Evolutionary conservation across 2,888 invertebrate species (phyloP).

Genomic region (Celastrina argiolus): DNA sequence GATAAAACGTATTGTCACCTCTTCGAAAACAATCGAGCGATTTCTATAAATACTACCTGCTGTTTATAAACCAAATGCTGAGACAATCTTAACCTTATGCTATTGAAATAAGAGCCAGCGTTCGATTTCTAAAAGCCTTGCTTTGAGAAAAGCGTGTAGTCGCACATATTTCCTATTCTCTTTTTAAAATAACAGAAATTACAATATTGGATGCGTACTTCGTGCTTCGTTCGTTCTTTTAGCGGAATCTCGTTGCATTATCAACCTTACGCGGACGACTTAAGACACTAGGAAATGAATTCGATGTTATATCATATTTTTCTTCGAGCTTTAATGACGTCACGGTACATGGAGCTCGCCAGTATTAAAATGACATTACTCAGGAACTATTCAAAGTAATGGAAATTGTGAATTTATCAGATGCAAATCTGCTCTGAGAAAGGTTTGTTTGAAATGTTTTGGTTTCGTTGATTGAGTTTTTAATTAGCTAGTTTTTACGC

Average conservation of each 20-base stretch:
- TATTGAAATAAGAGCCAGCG: slow-evolving; percentile 26
- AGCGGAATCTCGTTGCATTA: slow-evolving; percentile 26
- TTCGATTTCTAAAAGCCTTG: background rate
- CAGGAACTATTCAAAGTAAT: slow-evolving; percentile 21
- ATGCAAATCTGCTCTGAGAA: slow-evolving; percentile 16
- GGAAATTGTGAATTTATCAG: slow-evolving; percentile 16
- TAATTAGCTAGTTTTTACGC: too few species aligned
- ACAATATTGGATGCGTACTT: slow-evolving; percentile 41
- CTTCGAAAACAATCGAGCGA: slow-evolving; percentile 65
- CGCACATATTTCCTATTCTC: slow-evolving; percentile 42
- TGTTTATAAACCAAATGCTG: background rate
- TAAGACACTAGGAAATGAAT: slow-evolving; percentile 8
- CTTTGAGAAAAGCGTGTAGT: background rate
- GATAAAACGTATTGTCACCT: slow-evolving; percentile 71
- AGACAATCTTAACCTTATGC: slow-evolving; percentile 5
- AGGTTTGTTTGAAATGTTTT: background rate
- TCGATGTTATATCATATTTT: slow-evolving; percentile 2
- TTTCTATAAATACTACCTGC: slow-evolving; percentile 45
- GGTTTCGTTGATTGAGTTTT: background rate
- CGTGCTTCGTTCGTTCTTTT: slow-evolving; percentile 32
- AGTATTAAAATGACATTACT: slow-evolving; percentile 75
- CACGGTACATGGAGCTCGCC: slow-evolving; percentile 56
- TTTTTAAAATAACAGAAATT: slow-evolving; percentile 45
- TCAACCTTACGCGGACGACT: slow-evolving; percentile 10
- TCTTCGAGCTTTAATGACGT: slow-evolving; percentile 62